A percentile compares a stretch with the other conserved stretches of the same genome.
phyloP scores from a whole-genome alignment of 2,888 invertebrate species.

The Tinea trinotella region DNA sequence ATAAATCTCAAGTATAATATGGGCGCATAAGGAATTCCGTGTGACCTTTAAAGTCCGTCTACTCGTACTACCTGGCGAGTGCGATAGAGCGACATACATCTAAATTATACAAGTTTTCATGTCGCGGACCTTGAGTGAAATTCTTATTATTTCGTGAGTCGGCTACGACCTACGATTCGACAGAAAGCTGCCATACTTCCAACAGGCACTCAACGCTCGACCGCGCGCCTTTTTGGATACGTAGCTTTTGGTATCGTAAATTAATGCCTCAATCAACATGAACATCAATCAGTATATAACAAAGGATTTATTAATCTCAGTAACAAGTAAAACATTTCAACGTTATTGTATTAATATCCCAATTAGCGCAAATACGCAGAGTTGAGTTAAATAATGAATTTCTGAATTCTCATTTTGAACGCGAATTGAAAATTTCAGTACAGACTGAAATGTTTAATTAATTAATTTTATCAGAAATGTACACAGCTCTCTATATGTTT shows the following conservation, averaged over 20 bases:
- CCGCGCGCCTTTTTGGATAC: background rate
- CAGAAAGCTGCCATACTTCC: background rate
- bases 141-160: constrained; percentile 17
- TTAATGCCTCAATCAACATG: background rate
- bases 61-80: constrained; percentile 12
- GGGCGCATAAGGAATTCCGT: constrained; percentile 25
- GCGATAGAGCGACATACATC: constrained; percentile 21
- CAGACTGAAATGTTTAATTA: too few relatives aligned
- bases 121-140: constrained; percentile 20
- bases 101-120: constrained; percentile 22
- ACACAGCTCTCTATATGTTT: too few relatives aligned
- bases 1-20: constrained; percentile 26
- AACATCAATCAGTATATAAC: too few relatives aligned
- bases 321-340: too few relatives aligned
- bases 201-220: background rate
- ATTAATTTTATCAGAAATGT: too few relatives aligned
- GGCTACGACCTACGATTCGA: background rate
- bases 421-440: too few relatives aligned
- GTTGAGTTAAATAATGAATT: too few relatives aligned
- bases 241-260: background rate
- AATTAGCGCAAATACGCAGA: too few relatives aligned
- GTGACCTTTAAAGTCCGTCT: constrained; percentile 23
- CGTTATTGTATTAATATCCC: too few relatives aligned
- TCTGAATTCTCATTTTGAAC: too few relatives aligned
- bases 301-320: too few relatives aligned